A percentile compares a stretch with the other conserved stretches of the same genome.
Evolutionary conservation across 2,113 vertebrate species (phyloP).

Genomic region (Sardina pilchardus): DNA sequence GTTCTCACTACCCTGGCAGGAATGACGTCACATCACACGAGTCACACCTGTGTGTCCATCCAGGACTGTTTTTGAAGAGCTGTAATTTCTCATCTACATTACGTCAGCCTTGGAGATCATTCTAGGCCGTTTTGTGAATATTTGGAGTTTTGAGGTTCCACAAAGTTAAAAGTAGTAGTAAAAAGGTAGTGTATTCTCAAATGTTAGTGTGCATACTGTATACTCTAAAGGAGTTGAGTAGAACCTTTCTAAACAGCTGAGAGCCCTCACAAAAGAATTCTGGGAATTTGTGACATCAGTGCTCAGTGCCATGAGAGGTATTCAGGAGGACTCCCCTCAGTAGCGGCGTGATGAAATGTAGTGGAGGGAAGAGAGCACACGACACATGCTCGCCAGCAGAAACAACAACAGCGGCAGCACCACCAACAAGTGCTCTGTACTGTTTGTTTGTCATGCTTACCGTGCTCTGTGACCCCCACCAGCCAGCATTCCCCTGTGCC

Average conservation of each 20-base stretch:
- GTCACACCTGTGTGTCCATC: not conserved
- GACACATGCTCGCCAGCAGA: not conserved
- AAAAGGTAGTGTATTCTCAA: not conserved
- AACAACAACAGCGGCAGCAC: not conserved
- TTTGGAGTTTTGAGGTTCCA: not conserved
- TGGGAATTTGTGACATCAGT: not conserved
- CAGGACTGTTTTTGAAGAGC: not conserved
- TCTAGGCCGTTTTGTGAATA: not conserved
- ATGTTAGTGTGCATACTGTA: not conserved
- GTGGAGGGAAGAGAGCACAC: not conserved
- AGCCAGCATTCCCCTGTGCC: not conserved
- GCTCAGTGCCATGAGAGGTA: not conserved
- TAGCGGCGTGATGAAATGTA: not conserved
- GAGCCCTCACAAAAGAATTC: not conserved
- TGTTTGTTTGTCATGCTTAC: not conserved
- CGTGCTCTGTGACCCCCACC: not conserved
- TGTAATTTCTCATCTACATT: not conserved
- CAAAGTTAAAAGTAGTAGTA: too few relatives aligned
- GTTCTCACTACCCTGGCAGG: not conserved
- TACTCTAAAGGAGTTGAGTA: not conserved
- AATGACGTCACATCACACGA: not conserved
- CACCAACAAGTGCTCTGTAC: not conserved
- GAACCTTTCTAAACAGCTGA: not conserved
- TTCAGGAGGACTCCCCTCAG: not conserved
- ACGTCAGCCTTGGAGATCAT: not conserved